Evolutionary conservation across 2,113 vertebrate species (phyloP).

Genomic region (Lates calcarifer): DNA sequence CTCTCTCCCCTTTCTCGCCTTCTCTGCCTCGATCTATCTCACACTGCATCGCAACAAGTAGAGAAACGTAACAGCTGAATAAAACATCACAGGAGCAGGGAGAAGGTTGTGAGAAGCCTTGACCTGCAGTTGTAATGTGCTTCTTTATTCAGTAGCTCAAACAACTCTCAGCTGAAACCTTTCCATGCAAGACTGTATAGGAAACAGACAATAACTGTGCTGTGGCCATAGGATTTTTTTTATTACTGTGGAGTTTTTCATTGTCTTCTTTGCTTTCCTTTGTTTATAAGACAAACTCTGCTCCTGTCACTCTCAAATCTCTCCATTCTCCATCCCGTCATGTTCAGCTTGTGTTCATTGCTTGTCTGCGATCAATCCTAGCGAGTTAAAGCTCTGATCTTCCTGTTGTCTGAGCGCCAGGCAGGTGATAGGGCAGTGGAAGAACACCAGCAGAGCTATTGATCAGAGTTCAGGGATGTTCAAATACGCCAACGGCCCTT

Average conservation of each 20-base stretch:
- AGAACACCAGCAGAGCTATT: conserved; percentile 7
- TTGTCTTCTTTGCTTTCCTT: background rate
- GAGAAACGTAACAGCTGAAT: conserved; percentile 48
- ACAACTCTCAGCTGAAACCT: conserved; percentile 12
- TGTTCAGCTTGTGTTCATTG: background rate
- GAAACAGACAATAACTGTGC: conserved; percentile 1
- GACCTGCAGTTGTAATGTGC: conserved; percentile 23
- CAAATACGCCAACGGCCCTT: background rate
- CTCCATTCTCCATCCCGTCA: too few relatives aligned
- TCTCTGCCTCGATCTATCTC: conserved; percentile 6
- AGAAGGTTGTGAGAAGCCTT: conserved; percentile 34
- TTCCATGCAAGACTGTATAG: background rate
- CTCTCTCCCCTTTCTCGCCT: background rate
- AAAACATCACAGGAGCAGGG: conserved; percentile 57
- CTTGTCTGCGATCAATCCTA: background rate
- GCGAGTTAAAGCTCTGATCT: background rate
- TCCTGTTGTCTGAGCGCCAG: conserved; percentile 15
- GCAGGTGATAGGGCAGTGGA: conserved; percentile 13
- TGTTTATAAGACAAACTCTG: background rate
- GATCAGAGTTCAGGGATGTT: conserved; percentile 20
- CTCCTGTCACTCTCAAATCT: background rate
- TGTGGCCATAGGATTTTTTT: background rate
- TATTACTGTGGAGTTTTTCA: background rate
- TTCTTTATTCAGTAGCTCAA: conserved; percentile 16
- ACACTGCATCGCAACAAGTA: conserved; percentile 6